Base-by-base conservation (phyloP, 2,797 vertebrate species). In the Characodon lateralis region DNA sequence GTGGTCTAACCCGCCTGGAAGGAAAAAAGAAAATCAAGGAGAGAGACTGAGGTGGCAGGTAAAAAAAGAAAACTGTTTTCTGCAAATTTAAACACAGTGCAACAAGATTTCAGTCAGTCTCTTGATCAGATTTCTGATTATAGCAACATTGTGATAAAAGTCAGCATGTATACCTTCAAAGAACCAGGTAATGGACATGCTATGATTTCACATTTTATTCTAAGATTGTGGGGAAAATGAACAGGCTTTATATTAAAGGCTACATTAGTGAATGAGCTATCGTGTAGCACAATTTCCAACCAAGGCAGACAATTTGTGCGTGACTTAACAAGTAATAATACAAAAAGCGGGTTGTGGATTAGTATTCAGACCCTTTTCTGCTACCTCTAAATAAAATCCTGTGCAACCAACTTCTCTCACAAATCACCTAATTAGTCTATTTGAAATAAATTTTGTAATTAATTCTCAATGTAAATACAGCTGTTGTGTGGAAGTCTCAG, bases 1-100 rank as follows among this genome's bases (percentile, higher is more conserved):
- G 85, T 84, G 78, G 80, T 51, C 73, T 84, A 68, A 79, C 48
- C 26, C n/a, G 41, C 35, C 13, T 20, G 8, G n/a, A 43, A 76
- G 78, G 58, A 71, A 14, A 82, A 70, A 12, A 20, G 61, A 63
- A 35, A 35, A 63, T 43, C 13, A 10, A 66, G 56, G 41, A 18
- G 61, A 35, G 61, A 7, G 71, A 74, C 28, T 1, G 70, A 2
- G 71, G 53, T 76, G 65, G 56, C 65, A 83, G 88, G 87, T 87
- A 50, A 83, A 70, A 79, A 22, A 16, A 5, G 76, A 63, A 35
- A 80, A 80, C 75, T 83, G 83, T 28, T 68, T 56, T 76, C 53
- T 65, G 31, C 41, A 14, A 66, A 59, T 16, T 69, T 48, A 41
- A 71, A 48, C 53, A 39, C 48, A 31, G 1, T 39, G 9, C 5